Conservation (phyloP, 2,113 vertebrate genomes). For the Silurus asotus region DNA sequence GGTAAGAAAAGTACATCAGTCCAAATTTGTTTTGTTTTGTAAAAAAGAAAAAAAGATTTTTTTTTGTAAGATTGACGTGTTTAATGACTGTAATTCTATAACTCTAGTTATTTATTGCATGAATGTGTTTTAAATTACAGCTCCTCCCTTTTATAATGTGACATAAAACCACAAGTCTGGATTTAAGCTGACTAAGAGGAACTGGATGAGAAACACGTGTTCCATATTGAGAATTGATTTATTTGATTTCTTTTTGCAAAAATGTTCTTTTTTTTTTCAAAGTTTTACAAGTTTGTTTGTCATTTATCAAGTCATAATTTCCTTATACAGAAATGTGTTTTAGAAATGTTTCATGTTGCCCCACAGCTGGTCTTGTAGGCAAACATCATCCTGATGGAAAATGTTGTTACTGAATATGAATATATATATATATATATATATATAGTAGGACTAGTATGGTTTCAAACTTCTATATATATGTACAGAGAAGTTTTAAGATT, state of each 20-base stretch:
- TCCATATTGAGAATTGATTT: constrained; percentile 4
- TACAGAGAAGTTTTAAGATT: neutral
- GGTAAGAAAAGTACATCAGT: constrained; percentile 26
- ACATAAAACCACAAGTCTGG: constrained; percentile 7
- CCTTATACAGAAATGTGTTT: constrained; percentile 16
- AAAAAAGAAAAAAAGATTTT: neutral
- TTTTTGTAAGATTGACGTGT: neutral
- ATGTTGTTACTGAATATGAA: constrained; percentile 55
- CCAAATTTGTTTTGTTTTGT: neutral
- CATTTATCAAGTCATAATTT: constrained; percentile 36
- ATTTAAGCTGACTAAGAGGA: constrained; percentile 1
- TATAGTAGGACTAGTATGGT: no score
- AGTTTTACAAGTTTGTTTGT: constrained; percentile 29
- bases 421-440: no score
- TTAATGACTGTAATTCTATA: constrained; percentile 10
- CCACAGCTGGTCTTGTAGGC: constrained; percentile 62
- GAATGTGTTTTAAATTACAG: constrained; percentile 21
- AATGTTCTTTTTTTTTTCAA: neutral
- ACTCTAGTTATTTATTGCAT: constrained; percentile 5
- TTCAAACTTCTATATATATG: no score
- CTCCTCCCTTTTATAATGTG: constrained; percentile 22
- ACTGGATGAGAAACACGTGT: constrained; percentile 2
- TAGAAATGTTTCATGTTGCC: constrained; percentile 6
- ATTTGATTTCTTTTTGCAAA: constrained; percentile 7
- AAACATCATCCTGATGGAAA: constrained; percentile 58